Evolutionary conservation across 2,113 vertebrate species (phyloP), one percentile per base, ranked within the genome.

Genomic region (Euleptes europaea): DNA sequence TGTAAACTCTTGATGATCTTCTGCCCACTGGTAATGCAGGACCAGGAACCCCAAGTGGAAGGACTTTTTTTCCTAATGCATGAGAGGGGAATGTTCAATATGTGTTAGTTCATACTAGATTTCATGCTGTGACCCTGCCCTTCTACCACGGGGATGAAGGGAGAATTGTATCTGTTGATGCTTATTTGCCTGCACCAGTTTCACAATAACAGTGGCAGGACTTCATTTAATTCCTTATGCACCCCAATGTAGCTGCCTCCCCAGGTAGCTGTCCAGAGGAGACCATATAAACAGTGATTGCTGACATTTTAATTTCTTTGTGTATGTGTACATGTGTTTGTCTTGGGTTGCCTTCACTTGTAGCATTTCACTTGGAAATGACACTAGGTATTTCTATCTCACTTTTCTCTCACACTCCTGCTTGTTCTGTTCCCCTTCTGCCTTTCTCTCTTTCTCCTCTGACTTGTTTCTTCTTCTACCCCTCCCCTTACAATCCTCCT

Each of bases 361-460:
- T 96, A 98, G 98, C 96, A 93, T 97, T 96, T 96, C 98, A 89
- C 93, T 97, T 47, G 97, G 97, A 97, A 96, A 93, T 97, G 97
- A 98, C 94, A 95, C 97, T 98, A 98, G 98, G 98, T 98, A 98
- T 96, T 97, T 94, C 28, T 83, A 69, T 94, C 92, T 93, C 93
- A 88, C 95, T 85, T 90, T 91, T 92, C 93, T 93, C 88, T 69
- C 21, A 91, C 2, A 31, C 81, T 83, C 91, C 82, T 5, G 83
- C 94, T 91, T 89, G 94, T 90, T 88, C 90, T 91, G 74, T 83
- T 83, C 79, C 60, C 86, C 83, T 92, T 80, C 87, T 15, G 90
- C 93, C 94, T 91, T 86, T 84, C 80, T 88, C 57, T 92, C 88
- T 88, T 51, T 77, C 79, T 91, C 84, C 88, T 89, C 73, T 35